Percentiles rank a stretch among this genome's conserved stretches.
phyloP scores from a whole-genome alignment of 1,140 invertebrate genomes.

The Microplitis mediator region DNA sequence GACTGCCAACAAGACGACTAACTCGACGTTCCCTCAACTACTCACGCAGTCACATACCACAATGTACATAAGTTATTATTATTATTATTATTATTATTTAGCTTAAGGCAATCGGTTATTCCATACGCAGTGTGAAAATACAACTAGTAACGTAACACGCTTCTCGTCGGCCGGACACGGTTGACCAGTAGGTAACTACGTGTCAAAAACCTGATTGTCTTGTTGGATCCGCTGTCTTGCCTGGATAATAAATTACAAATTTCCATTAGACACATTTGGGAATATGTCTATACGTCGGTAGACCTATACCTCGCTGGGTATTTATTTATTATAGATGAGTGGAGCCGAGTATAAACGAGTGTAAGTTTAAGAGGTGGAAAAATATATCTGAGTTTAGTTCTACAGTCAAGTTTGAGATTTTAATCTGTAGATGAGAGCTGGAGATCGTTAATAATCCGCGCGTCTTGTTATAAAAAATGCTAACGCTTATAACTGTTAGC shows the following conservation, averaged over 20 bases:
- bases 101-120: neutral
- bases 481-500: neutral
- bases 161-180: neutral
- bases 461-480: neutral
- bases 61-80: too few relatives aligned
- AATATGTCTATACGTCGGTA: neutral
- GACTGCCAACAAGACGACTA: too few relatives aligned
- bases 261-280: slow-evolving; percentile 7
- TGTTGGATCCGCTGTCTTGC: slow-evolving; percentile 7
- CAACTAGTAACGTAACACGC: slow-evolving; percentile 1
- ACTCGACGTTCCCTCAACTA: too few relatives aligned
- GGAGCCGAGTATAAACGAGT: too few relatives aligned
- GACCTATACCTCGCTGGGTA: neutral
- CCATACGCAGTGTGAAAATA: neutral
- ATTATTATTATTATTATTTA: too few relatives aligned
- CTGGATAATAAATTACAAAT: slow-evolving; percentile 17
- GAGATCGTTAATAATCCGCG: slow-evolving; percentile 15
- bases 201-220: slow-evolving; percentile 22
- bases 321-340: too few relatives aligned
- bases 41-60: too few relatives aligned
- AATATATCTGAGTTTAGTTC: neutral
- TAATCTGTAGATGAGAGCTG: neutral
- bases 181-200: slow-evolving; percentile 9
- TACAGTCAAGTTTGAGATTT: neutral
- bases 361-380: neutral